Percentiles rank a stretch among this genome's conserved stretches.
These are phyloP conservation scores for Lasioglossum pauxillum DNA, from an alignment of 2,888 invertebrate species.

Conservation along the genomic window DNA sequence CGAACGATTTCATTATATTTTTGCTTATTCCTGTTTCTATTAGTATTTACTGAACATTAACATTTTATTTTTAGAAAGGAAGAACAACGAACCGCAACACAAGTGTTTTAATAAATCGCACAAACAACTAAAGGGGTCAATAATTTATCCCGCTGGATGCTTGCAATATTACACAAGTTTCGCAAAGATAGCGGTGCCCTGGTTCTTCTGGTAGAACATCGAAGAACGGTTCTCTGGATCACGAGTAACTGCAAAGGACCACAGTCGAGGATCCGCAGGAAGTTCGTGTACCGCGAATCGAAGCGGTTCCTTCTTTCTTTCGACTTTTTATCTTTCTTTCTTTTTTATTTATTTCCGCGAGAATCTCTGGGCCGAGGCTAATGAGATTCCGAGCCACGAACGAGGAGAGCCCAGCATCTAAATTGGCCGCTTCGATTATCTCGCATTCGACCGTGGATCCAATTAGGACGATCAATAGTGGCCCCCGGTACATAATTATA, in stretches of 20 bases:
- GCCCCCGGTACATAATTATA: constrained; percentile 46
- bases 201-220: constrained; percentile 25
- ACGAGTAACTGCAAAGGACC: background rate
- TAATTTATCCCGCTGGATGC: background rate
- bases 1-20: background rate
- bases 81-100: background rate
- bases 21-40: background rate
- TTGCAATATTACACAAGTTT: background rate
- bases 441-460: constrained; percentile 38
- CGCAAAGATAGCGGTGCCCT: background rate
- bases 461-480: constrained; percentile 55
- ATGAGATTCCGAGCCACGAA: constrained; percentile 55
- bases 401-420: constrained; percentile 17
- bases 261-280: constrained; percentile 12
- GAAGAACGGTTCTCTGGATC: constrained; percentile 1
- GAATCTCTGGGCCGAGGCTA: constrained; percentile 42
- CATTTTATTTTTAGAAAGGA: background rate
- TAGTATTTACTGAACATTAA: background rate
- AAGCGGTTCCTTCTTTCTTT: background rate
- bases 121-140: background rate
- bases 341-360: constrained; percentile 28
- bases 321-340: constrained; percentile 4
- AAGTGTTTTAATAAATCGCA: background rate
- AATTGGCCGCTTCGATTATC: constrained; percentile 62
- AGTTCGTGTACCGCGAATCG: constrained; percentile 20